Evolutionary conservation across 2,113 vertebrate genomes (phyloP).

Genomic region (Forbesichthys agassizii): DNA sequence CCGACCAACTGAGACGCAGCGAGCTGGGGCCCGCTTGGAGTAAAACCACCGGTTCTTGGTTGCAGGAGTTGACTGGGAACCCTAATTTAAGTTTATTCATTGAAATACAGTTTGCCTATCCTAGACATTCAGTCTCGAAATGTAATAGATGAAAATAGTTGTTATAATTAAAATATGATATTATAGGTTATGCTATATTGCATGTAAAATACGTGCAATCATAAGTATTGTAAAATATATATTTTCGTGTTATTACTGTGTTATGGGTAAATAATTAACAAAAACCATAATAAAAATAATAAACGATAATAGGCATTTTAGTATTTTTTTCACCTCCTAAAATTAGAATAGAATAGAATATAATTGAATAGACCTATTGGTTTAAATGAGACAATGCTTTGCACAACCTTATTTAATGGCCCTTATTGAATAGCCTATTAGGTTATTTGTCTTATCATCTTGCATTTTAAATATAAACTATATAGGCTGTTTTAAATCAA

Average conservation of each 20-base stretch:
- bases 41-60: neutral
- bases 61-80: conserved; percentile 19
- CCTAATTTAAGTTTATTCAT: conserved; percentile 41
- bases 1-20: conserved; percentile 39
- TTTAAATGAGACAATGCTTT: conserved; percentile 15
- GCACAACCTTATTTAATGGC: neutral
- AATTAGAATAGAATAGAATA: neutral
- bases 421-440: neutral
- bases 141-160: neutral
- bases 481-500: conserved; percentile 59
- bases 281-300: neutral
- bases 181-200: neutral
- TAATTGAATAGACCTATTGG: neutral
- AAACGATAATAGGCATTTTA: neutral
- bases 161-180: neutral
- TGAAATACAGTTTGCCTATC: neutral
- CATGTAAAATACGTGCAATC: neutral
- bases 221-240: too few species aligned
- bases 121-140: too few species aligned
- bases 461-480: conserved; percentile 52
- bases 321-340: too few species aligned
- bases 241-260: neutral
- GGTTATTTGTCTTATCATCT: conserved; percentile 51
- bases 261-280: neutral
- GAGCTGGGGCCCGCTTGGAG: neutral